phyloP scores from a whole-genome alignment of 2,797 vertebrate genomes.

The Bovichtus variegatus region DNA sequence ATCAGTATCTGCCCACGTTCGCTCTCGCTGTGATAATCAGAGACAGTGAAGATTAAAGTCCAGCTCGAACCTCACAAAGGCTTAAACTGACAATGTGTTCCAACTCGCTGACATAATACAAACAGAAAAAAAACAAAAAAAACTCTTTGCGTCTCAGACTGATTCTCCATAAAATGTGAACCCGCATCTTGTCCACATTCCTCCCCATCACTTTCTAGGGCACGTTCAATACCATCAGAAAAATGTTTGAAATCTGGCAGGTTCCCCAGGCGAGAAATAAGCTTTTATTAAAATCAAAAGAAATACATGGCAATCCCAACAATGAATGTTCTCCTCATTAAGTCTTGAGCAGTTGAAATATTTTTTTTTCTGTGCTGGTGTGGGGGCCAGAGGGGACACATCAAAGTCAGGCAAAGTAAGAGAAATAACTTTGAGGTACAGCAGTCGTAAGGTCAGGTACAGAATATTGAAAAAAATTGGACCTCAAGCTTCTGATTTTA shows the following conservation, averaged over 20 bases:
- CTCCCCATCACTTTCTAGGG: not conserved
- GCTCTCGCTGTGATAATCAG: constrained; percentile 50
- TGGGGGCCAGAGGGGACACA: constrained; percentile 27
- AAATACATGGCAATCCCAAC: constrained; percentile 23
- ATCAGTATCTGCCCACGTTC: constrained; percentile 48
- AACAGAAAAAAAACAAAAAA: not conserved
- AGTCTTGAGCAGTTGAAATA: constrained; percentile 25
- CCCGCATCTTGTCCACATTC: constrained; percentile 4
- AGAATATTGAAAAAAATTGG: not conserved
- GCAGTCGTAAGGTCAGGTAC: not conserved
- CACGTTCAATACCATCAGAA: not conserved
- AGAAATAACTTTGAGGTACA: constrained; percentile 12
- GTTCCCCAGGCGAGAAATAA: constrained; percentile 30
- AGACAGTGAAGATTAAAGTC: constrained; percentile 57
- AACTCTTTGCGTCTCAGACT: constrained; percentile 25
- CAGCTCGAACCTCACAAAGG: constrained; percentile 35
- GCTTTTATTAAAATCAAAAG: constrained; percentile 53
- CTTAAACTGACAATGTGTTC: constrained; percentile 48
- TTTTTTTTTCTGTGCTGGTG: constrained; percentile 5
- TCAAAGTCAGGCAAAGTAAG: constrained; percentile 19
- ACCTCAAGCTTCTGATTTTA: constrained; percentile 1
- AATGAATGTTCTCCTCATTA: constrained; percentile 38
- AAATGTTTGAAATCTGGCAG: constrained; percentile 30
- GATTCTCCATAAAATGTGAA: constrained; percentile 34
- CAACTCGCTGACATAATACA: constrained; percentile 33